phyloP scores from a whole-genome alignment of 2,888 invertebrate species.

The Eurois occulta region DNA sequence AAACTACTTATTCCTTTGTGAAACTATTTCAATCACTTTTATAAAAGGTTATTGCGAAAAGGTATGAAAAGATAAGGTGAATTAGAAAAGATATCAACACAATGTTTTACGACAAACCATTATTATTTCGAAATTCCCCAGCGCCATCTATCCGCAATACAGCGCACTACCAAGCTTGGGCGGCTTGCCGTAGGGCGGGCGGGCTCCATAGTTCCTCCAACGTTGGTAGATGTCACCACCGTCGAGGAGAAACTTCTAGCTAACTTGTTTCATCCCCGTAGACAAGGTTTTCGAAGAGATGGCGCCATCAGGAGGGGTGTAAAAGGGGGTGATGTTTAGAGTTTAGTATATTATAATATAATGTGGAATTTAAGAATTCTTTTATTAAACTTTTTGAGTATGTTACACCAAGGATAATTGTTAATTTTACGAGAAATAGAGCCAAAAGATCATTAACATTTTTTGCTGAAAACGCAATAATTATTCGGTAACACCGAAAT shows the following conservation, averaged over 20 bases:
- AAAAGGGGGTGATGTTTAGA: constrained; percentile 8
- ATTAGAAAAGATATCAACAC: not conserved
- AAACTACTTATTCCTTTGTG: not conserved
- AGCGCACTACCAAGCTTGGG: constrained; percentile 32
- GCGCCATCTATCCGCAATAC: constrained; percentile 71
- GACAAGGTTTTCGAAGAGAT: constrained; percentile 66
- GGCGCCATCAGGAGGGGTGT: constrained; percentile 64
- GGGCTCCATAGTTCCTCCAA: constrained; percentile 53
- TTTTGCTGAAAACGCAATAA: not conserved
- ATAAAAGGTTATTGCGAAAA: no score
- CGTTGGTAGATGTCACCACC: constrained; percentile 73
- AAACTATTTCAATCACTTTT: not conserved
- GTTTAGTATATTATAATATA: not conserved
- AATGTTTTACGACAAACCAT: not conserved
- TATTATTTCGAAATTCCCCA: constrained; percentile 34
- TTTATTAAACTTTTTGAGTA: not conserved
- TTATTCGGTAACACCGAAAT: not conserved
- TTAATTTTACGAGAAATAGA: not conserved
- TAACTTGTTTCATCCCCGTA: constrained; percentile 49
- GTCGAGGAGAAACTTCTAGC: constrained; percentile 57
- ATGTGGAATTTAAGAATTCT: not conserved
- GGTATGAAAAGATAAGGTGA: not conserved
- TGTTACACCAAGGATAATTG: not conserved
- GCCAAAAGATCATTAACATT: not conserved
- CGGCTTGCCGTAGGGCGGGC: constrained; percentile 49